Conservation (phyloP, 2,888 invertebrate species). For the Melanostoma scalare region DNA sequence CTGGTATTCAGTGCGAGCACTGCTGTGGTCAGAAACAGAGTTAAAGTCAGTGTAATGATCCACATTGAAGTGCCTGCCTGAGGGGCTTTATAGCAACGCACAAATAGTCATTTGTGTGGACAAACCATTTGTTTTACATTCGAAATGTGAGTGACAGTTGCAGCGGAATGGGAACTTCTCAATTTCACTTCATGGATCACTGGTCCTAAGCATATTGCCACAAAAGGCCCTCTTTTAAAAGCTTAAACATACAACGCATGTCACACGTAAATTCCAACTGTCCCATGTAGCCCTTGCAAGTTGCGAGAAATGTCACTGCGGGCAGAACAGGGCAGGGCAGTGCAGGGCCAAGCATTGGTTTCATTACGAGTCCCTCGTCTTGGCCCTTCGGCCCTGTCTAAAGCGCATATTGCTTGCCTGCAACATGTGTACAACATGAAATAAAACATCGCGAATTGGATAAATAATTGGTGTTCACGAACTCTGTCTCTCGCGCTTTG, state of each 20-base stretch:
- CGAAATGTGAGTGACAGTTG: constrained; percentile 43
- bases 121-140: constrained; percentile 47
- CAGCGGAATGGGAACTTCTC: constrained; percentile 46
- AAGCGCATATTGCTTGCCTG: constrained; percentile 50
- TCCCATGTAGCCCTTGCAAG: constrained; percentile 36
- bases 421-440: constrained; percentile 73
- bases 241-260: constrained; percentile 5
- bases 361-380: constrained; percentile 43
- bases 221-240: constrained; percentile 6
- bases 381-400: constrained; percentile 29
- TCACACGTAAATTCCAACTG: constrained; percentile 46
- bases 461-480: constrained; percentile 76
- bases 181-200: constrained; percentile 25
- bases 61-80: constrained; percentile 40
- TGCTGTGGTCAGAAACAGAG: constrained; percentile 42
- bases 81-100: constrained; percentile 21
- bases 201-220: constrained; percentile 1
- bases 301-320: constrained; percentile 51
- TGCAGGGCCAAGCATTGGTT: constrained; percentile 8
- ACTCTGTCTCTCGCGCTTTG: constrained; percentile 74
- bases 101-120: constrained; percentile 55
- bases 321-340: background rate
- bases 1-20: constrained; percentile 52
- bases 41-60: constrained; percentile 59
- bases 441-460: constrained; percentile 75